Evolutionary conservation across 2,113 vertebrate genomes (phyloP), one percentile per base, ranked within the genome.

Genomic region (Mirza zaza): DNA sequence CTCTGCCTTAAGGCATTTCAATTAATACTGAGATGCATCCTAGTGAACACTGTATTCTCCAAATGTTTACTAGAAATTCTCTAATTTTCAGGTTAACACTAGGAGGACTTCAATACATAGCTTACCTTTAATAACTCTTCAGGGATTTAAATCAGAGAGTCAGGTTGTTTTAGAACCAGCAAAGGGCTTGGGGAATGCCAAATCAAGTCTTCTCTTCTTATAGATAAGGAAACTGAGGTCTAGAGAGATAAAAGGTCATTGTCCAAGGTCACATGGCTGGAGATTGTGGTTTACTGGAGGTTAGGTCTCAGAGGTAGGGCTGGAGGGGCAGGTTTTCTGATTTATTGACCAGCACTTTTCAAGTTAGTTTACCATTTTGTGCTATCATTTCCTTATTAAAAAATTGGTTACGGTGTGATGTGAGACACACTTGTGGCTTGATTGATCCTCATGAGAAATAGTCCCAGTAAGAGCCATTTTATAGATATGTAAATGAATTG

Each of bases 1-100:
- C 42, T 94, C 80, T 95, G 96, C 98, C 98, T 98, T 98, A 96
- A 97, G 98, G 96, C 97, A 96, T 98, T 98, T 98, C 91, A 96
- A 11, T 98, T 98, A 98, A 98, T 97, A 96, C 96, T 97, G 45
- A 96, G 93, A 96, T 98, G 75, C 90, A 96, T 94, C 81, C 75
- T 70, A 85, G 82, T 96, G 96, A 97, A 97, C 89, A 88, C 70
- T 96, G 98, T 97, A 57, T 95, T 97, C 98, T 98, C 93, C 52
- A 93, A n/a, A 95, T 98, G 96, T 98, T 98, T 98, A 95, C 91
- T 96, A 94, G 95, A 96, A 97, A 97, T 96, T 97, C 84, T 95
- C 84, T 92, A 6, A 90, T 96, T 97, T 97, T 97, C 90, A 88
- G 75, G 61, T 96, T 76, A 96, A 94, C 48, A 89, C 76, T 87